These are phyloP conservation scores for Bombus breviceps DNA, from an alignment of 1,140 invertebrate genomes.

Conservation along the genomic window DNA sequence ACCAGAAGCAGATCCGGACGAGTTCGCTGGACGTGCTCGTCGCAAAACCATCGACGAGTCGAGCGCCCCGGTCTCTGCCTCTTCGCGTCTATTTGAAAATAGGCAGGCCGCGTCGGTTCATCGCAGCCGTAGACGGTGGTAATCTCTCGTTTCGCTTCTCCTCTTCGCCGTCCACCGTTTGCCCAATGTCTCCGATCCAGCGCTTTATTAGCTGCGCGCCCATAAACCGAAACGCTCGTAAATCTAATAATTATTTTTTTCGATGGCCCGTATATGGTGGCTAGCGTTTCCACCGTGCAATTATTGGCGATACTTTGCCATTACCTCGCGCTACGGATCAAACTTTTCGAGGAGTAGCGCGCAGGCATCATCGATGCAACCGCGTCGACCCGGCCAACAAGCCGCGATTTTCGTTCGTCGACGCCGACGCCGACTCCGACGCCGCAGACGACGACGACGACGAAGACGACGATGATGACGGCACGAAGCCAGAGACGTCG, in stretches of 20 bases:
- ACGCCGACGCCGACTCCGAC: too few relatives aligned
- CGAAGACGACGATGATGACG: too few relatives aligned
- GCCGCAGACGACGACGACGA: neutral
- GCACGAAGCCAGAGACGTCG: neutral
- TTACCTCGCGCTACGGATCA: neutral
- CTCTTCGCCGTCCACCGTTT: neutral
- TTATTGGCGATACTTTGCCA: neutral
- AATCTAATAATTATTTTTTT: slow-evolving; percentile 25
- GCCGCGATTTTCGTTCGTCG: too few relatives aligned
- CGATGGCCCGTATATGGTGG: neutral
- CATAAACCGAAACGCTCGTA: slow-evolving; percentile 22
- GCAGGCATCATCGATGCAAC: too few relatives aligned
- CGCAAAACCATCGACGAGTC: slow-evolving; percentile 42
- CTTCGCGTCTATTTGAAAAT: neutral
- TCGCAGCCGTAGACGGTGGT: neutral
- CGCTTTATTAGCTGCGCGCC: slow-evolving; percentile 5
- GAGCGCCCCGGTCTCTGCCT: neutral
- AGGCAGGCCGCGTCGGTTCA: neutral
- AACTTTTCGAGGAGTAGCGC: too few relatives aligned
- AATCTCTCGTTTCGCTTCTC: slow-evolving; percentile 10
- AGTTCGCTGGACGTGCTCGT: too few relatives aligned
- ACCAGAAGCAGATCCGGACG: slow-evolving; percentile 15
- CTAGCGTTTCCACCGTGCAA: neutral
- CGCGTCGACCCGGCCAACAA: too few relatives aligned
- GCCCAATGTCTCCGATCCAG: slow-evolving; percentile 13